Conservation (phyloP, 1,140 invertebrate genomes). For the Anthonomus grandis region DNA sequence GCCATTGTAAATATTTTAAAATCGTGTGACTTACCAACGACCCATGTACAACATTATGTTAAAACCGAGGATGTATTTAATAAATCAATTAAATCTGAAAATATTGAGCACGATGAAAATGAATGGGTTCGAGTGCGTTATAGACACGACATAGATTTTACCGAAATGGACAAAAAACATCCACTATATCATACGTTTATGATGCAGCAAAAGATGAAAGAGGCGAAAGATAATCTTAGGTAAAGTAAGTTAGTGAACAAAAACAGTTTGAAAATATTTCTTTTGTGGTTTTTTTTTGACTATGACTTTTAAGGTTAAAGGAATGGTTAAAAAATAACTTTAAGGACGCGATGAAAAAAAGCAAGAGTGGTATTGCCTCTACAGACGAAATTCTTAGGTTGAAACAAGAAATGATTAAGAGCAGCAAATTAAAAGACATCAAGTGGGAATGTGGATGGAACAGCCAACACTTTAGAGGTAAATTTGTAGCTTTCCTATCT, state of each 20-base stretch:
- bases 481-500: conserved; percentile 51
- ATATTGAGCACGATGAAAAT: conserved; percentile 8
- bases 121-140: conserved; percentile 26
- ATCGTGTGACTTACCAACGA: conserved; percentile 77
- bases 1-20: conserved; percentile 76
- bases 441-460: conserved; percentile 86
- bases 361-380: conserved; percentile 59
- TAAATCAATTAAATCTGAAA: background rate
- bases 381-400: conserved; percentile 65
- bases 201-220: conserved; percentile 53
- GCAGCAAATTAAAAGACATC: conserved; percentile 59
- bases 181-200: conserved; percentile 53
- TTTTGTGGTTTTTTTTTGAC: background rate
- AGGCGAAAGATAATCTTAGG: conserved; percentile 49
- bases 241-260: background rate
- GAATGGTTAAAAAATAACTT: conserved; percentile 66
- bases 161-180: conserved; percentile 54
- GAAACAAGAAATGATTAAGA: conserved; percentile 53
- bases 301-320: conserved; percentile 51
- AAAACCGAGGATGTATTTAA: conserved; percentile 29
- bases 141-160: conserved; percentile 49
- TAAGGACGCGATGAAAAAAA: conserved; percentile 57
- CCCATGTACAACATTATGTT: conserved; percentile 72
- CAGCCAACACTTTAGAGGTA: conserved; percentile 79
- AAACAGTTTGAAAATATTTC: background rate